Evolutionary conservation across 2,888 invertebrate species (phyloP), one percentile per base, ranked within the genome.

Genomic region (Sarcophaga carnaria): DNA sequence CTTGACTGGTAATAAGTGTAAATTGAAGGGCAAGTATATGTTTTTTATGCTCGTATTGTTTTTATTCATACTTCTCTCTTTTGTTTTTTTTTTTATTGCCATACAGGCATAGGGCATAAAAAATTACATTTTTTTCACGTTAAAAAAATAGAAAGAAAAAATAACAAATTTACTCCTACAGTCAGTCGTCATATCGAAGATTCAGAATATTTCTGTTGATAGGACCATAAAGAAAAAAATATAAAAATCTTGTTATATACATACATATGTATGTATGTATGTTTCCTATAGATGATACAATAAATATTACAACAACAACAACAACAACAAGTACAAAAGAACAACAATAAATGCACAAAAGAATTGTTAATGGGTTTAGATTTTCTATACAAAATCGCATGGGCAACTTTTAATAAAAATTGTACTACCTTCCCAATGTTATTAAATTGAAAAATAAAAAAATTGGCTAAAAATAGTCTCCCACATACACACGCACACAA

Each of bases 111-210:
- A 64, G 22, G 11, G 4, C 10, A 25, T 66, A 66, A 66, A 64
- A 64, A 27, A 64, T 20, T 12, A 63, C 2, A 17, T 17, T 37
- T 37, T 66, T 37, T 17, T 5, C 25, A 10, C 22, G 11, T 14
- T 27, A 37, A n/a, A 64, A 64, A 74, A 45, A 66, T 14, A 37
- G 17, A 66, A 64, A 25, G 22, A 25, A 63, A 66, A 66, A 64
- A 49, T 63, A 66, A 49, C 12, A 54, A 64, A n/a, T 76, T 54
- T 66, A 64, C 54, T 22, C 54, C 64, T 64, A 54, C 64, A 54
- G 11, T 22, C 64, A 54, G 11, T 22, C 22, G 22, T 14, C 49
- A 54, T 22, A 25, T 17, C 17, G 22, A 20, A 47, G 47, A 37
- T n/a, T 37, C 37, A 11, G 37, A 62, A 62, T 74, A 45, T 74